phyloP scores from a whole-genome alignment of 2,888 invertebrate genomes.

The Trissolcus brochymenae region DNA sequence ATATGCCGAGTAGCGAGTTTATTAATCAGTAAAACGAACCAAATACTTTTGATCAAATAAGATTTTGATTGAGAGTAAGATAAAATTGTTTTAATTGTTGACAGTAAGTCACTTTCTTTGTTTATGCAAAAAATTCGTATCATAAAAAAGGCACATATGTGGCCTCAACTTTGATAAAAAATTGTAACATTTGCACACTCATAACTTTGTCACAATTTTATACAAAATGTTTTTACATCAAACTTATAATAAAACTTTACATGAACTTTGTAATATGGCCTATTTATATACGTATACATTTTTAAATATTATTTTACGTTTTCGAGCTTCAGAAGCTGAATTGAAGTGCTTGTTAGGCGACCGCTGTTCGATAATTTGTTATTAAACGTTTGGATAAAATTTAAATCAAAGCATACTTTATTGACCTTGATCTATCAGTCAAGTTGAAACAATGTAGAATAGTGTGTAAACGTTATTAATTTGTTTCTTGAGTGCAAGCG shows the following conservation, averaged over 20 bases:
- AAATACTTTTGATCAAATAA: slow-evolving; percentile 29
- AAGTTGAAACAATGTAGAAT: slow-evolving; percentile 30
- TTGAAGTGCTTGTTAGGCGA: slow-evolving; percentile 13
- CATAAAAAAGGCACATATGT: no score
- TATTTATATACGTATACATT: no score
- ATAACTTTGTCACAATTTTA: no score
- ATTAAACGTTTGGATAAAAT: slow-evolving; percentile 2
- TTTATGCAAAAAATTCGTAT: not conserved
- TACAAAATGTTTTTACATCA: no score
- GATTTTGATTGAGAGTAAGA: not conserved
- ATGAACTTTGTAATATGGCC: no score
- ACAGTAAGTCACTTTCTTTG: not conserved
- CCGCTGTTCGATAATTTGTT: slow-evolving; percentile 32
- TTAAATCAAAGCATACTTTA: slow-evolving; percentile 27
- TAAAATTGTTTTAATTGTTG: slow-evolving; percentile 2
- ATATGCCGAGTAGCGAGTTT: slow-evolving; percentile 18
- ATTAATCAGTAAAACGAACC: slow-evolving; percentile 40
- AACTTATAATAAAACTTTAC: no score
- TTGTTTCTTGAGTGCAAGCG: slow-evolving; percentile 19
- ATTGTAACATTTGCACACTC: no score
- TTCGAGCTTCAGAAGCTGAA: slow-evolving; percentile 22
- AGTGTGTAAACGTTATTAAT: slow-evolving; percentile 37
- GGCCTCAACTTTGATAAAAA: no score
- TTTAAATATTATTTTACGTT: not conserved
- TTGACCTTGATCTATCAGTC: slow-evolving; percentile 38